Evolutionary conservation across 1,140 invertebrate genomes (phyloP), one percentile per base, ranked within the genome.

Genomic region (Drosophila pseudoobscura): DNA sequence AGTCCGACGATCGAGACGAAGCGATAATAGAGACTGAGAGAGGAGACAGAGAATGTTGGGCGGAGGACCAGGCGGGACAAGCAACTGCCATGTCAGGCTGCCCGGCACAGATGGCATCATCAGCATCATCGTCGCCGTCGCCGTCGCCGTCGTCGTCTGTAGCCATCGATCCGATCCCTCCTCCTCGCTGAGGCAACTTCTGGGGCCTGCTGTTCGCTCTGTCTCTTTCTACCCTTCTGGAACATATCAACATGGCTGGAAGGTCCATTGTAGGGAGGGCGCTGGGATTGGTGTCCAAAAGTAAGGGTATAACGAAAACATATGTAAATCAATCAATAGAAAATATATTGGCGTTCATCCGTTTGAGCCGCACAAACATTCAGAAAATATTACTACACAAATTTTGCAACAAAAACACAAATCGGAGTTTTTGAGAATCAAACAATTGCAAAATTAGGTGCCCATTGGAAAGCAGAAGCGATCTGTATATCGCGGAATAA

Each of bases 1-100:
- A 46, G 9, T 17, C 31, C 59, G 69, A 64, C 71, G 83, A 87
- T 87, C 83, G 63, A 64, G 57, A 70, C 55, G 47, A 43, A 47
- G 74, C 76, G 80, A 88, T 87, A 87, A 79, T 88, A 83, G 83
- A 73, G 75, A 62, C 74, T 59, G 58, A 41, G 53, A 22, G 39
- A 24, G 1, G 47, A 22, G 15, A 20, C n/a, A 22, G 24, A 20
- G 62, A 11, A 24, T 2, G 26, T 24, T 15, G 20, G 41, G 35
- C 41, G 20, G 26, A 49, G 53, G 35, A 13, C 6, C 49, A 61
- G 41, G 22, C 61, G 57, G 52, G 75, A 70, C 77, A 68, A 56
- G 53, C 56, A 61, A 62, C 47, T 74, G 70, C 63, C 74, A 70
- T 76, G 73, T 77, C 73, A 76, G 73, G 54, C 73, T 63, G 69